Evolutionary conservation across 2,113 vertebrate genomes (phyloP).

Genomic region (Jaculus jaculus): DNA sequence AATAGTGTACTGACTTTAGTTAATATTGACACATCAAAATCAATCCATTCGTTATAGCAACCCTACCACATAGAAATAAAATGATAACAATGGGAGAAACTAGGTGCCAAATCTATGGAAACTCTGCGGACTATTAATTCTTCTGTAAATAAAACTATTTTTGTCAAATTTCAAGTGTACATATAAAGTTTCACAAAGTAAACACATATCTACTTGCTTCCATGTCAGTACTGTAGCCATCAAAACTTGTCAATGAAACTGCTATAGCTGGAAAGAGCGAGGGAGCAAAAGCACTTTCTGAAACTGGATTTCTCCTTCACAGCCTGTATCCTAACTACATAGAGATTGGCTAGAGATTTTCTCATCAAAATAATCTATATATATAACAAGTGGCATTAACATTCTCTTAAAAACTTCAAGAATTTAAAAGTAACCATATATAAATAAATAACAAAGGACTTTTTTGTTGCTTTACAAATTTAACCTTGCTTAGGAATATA

Average conservation of each 20-base stretch:
- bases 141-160: slow-evolving; percentile 5
- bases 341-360: background rate
- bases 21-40: background rate
- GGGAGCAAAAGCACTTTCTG: background rate
- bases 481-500: slow-evolving; percentile 17
- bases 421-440: slow-evolving; percentile 20
- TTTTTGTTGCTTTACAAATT: background rate
- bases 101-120: background rate
- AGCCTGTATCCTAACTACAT: background rate
- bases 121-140: background rate
- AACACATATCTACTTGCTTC: background rate
- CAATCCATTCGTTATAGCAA: background rate
- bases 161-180: background rate
- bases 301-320: background rate
- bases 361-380: background rate
- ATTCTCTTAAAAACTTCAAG: background rate
- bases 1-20: background rate
- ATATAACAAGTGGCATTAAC: background rate
- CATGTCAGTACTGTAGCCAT: background rate
- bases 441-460: background rate
- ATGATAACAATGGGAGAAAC: background rate
- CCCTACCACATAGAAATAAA: background rate
- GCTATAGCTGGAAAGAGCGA: background rate
- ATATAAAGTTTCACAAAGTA: background rate
- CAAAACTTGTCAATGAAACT: background rate